Base-by-base conservation (phyloP, 2,888 invertebrate genomes). In the Eulithis testata region DNA sequence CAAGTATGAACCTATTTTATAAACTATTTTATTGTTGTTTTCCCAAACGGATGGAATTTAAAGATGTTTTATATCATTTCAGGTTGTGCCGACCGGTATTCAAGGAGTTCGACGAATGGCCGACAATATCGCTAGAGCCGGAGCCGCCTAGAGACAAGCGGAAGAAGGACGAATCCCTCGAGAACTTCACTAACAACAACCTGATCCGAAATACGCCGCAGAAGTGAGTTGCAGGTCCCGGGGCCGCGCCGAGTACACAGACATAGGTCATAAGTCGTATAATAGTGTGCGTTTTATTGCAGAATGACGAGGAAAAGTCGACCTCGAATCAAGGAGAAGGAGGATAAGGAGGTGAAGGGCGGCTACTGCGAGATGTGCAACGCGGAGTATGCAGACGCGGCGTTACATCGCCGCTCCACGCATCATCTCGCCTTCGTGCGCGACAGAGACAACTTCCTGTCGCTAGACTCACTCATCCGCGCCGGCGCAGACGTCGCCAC, bases 341-440 rank as follows among this genome's bases (percentile, higher is more conserved):
- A 90, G 62, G 90, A 90, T 60, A 88, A 87, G 68, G 91, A 90
- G 68, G 78, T 78, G 45, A 88, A 88, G 65, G 94, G 94, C 51
- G 97, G 97, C 14, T 97, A 96, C 81, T 97, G 97, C 90, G 96
- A 97, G 89, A 96, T 97, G 85, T 97, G 97, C 86, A 96, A 96
- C 81, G 89, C 95, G 56, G 96, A 96, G 77, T 97, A 96, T 85
- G 94, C 94, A 66, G 95, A 95, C 79, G 91, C 96, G 11, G 94
- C 94, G 12, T 94, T 95, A 70, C 97, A 97, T 80, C 90, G 96
- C 21, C 95, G 95, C 72, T 96, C 96, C 40, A 95, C 96, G 75
- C 95, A 95, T 76, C 97, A 97, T 87, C 88, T 95, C 62, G 95
- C 95, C 71, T 96, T 96, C 85, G 95, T 96, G 43, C 94, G 95